Evolutionary conservation across 2,797 vertebrate genomes (phyloP), one percentile per base, ranked within the genome.

Genomic region (Oceanodroma leucorhoa): DNA sequence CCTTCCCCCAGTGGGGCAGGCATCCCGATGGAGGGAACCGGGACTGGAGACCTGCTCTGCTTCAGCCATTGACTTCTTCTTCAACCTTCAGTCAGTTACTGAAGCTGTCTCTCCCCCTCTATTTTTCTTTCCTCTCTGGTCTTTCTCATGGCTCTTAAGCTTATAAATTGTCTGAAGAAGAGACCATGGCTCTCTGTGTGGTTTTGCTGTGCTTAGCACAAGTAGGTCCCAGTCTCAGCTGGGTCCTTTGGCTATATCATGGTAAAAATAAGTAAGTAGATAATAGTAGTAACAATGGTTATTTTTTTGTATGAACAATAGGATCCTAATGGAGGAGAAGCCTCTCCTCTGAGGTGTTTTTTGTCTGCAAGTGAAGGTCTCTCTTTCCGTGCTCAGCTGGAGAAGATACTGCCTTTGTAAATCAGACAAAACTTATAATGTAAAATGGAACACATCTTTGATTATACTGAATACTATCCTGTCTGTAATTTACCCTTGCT

Each of bases 401-500:
- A 85, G 66, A 87, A 91, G 55, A 83, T 83, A 61, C 75, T 54
- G 89, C 43, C 85, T 91, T 95, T 95, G 77, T 71, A 87, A 97
- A 91, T 86, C 83, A 93, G 51, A 51, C 48, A 80, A 91, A 95
- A 92, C 27, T 70, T 95, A 73, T 45, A 50, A 87, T 75, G 54
- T 79, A 89, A 89, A 95, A 87, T 77, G 61, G 40, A 95, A 85
- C 55, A 91, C 36, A 46, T 93, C 70, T 95, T 89, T 95, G 76
- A 93, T 83, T 94, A 90, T 87, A 62, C 29, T 50, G 87, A 66
- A 77, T 80, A 54, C 55, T 89, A 40, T 45, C 38, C 77, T 87
- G 60, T 16, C 83, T 78, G 90, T 94, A 95, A 93, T 90, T 94
- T 97, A 76, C 69, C 89, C 57, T 94, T 84, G 54, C 50, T 90